Evolutionary conservation across 2,888 invertebrate species (phyloP).

Genomic region (Brachyptera risi): DNA sequence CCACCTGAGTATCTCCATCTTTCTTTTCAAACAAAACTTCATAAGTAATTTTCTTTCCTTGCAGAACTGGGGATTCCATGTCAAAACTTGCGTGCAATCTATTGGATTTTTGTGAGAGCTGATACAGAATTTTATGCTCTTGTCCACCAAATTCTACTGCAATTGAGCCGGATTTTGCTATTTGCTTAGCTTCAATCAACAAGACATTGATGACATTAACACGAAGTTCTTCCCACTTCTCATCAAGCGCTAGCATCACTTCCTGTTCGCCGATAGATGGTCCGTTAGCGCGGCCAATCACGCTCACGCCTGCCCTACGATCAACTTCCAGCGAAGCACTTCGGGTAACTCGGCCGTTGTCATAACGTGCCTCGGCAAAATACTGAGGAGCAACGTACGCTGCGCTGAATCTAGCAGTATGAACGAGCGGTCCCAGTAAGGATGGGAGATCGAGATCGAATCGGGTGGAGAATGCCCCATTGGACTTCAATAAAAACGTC

Average conservation of each 20-base stretch:
- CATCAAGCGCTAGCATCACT: neutral
- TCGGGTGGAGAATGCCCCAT: neutral
- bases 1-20: neutral
- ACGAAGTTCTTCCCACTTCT: constrained; percentile 16
- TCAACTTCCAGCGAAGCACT: constrained; percentile 16
- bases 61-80: constrained; percentile 34
- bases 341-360: constrained; percentile 28
- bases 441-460: constrained; percentile 20
- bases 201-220: constrained; percentile 16
- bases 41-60: constrained; percentile 15
- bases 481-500: neutral
- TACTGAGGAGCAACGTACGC: neutral
- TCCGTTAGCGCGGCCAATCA: constrained; percentile 8
- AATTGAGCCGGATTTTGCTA: constrained; percentile 11
- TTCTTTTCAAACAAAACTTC: neutral
- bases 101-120: neutral
- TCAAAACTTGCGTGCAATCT: constrained; percentile 26
- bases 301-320: neutral
- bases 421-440: constrained; percentile 2
- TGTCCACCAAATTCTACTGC: constrained; percentile 8
- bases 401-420: constrained; percentile 12
- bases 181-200: constrained; percentile 16
- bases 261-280: constrained; percentile 19
- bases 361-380: constrained; percentile 15
- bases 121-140: constrained; percentile 25